phyloP scores from a whole-genome alignment of 1,140 invertebrate species.

The Bombus superbus region DNA sequence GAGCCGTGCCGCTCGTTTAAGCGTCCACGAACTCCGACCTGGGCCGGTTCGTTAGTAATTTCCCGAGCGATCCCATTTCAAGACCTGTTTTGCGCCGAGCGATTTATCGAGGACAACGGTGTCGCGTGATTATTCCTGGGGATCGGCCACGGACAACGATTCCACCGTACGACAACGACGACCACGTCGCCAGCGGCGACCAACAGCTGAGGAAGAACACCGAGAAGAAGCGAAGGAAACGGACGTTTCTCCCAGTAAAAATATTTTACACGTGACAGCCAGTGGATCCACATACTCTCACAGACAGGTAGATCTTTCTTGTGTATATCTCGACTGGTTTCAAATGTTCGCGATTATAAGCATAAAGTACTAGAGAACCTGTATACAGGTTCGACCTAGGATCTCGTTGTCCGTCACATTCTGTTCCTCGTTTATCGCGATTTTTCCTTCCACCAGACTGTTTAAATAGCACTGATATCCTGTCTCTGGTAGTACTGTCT shows the following conservation, averaged over 20 bases:
- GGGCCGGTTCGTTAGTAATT: constrained; percentile 59
- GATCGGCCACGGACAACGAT: constrained; percentile 10
- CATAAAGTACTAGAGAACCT: neutral
- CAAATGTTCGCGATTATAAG: constrained; percentile 54
- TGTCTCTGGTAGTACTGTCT: constrained; percentile 24
- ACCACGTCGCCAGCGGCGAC: neutral
- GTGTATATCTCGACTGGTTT: constrained; percentile 45
- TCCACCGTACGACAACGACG: neutral
- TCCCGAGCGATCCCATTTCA: constrained; percentile 56
- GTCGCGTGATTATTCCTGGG: constrained; percentile 53
- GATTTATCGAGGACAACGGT: constrained; percentile 61
- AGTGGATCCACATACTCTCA: neutral
- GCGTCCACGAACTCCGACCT: constrained; percentile 61
- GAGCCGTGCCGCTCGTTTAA: constrained; percentile 29
- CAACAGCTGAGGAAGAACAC: neutral
- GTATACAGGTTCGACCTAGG: neutral
- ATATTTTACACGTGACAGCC: constrained; percentile 58
- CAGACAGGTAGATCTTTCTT: constrained; percentile 1
- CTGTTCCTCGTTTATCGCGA: neutral
- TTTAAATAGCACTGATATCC: constrained; percentile 26
- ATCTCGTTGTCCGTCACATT: neutral
- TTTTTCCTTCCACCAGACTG: neutral
- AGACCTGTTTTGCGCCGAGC: constrained; percentile 58
- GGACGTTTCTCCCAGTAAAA: constrained; percentile 47
- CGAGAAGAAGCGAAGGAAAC: neutral